Percentiles rank a stretch among this genome's conserved stretches.
phyloP scores from a whole-genome alignment of 2,888 invertebrate species.

The Eupeodes latifasciatus region DNA sequence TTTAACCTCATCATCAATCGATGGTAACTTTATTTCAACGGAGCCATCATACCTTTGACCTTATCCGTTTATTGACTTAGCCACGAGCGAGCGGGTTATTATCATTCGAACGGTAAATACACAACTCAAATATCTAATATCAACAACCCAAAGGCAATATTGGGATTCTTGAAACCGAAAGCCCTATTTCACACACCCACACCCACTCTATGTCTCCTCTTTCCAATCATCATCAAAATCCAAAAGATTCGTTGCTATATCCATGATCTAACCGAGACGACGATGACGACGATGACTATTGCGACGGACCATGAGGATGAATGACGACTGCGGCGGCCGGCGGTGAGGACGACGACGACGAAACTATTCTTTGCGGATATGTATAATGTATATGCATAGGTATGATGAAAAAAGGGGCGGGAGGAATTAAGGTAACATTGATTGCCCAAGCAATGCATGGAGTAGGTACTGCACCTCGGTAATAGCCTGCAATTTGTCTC shows the following conservation, averaged over 20 bases:
- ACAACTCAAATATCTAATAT: conserved; percentile 66
- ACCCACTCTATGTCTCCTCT: conserved; percentile 7
- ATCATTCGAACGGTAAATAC: conserved; percentile 73
- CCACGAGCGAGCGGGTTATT: conserved; percentile 55
- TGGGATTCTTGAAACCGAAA: conserved; percentile 44
- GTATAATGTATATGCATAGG: background rate
- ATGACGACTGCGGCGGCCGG: background rate
- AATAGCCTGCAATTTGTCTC: conserved; percentile 74
- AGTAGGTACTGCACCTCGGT: conserved; percentile 70
- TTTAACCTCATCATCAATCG: background rate
- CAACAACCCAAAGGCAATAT: conserved; percentile 61
- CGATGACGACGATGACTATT: background rate
- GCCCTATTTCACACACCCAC: conserved; percentile 75
- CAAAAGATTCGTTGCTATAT: conserved; percentile 36
- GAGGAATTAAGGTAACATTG: conserved; percentile 34
- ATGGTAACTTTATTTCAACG: background rate
- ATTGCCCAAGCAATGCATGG: conserved; percentile 67
- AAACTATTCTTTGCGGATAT: background rate
- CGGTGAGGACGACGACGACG: background rate
- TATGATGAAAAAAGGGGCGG: conserved; percentile 5
- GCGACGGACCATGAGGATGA: too few species aligned
- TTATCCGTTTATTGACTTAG: conserved; percentile 54
- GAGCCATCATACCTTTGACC: conserved; percentile 48
- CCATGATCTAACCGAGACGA: background rate
- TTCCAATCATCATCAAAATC: conserved; percentile 37